phyloP scores from a whole-genome alignment of 2,888 invertebrate genomes.

The Parnassius smintheus region DNA sequence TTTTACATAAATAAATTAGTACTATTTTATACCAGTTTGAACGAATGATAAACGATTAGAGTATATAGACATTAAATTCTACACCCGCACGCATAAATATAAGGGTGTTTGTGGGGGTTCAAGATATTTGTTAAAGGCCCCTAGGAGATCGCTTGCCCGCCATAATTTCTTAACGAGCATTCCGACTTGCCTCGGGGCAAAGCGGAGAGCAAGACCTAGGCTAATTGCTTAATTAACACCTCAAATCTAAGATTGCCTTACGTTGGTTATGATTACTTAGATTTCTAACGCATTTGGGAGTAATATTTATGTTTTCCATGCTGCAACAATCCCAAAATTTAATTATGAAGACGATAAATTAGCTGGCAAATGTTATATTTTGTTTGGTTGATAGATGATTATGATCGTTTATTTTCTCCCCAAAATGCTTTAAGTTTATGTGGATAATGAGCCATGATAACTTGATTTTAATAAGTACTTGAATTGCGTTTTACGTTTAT shows the following conservation, averaged over 20 bases:
- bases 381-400: too few species aligned
- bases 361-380: too few species aligned
- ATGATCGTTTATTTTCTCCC: too few species aligned
- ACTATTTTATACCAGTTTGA: too few species aligned
- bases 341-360: too few species aligned
- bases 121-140: constrained; percentile 27
- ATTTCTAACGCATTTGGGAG: constrained; percentile 16
- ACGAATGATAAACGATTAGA: too few species aligned
- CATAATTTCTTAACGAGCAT: constrained; percentile 55
- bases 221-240: constrained; percentile 64
- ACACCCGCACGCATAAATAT: constrained; percentile 15
- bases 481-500: too few species aligned
- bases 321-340: background rate
- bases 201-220: constrained; percentile 46
- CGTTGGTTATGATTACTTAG: constrained; percentile 30
- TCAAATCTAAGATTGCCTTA: constrained; percentile 45
- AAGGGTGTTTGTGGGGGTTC: constrained; percentile 13
- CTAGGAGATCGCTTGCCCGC: constrained; percentile 30
- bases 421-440: too few species aligned
- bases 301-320: constrained; percentile 17
- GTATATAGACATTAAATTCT: background rate
- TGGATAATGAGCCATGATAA: too few species aligned
- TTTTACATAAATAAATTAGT: too few species aligned
- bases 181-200: constrained; percentile 36
- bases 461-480: too few species aligned